These are phyloP conservation scores for Chamaea fasciata DNA, from an alignment of 2,113 vertebrate species.

Conservation along the genomic window DNA sequence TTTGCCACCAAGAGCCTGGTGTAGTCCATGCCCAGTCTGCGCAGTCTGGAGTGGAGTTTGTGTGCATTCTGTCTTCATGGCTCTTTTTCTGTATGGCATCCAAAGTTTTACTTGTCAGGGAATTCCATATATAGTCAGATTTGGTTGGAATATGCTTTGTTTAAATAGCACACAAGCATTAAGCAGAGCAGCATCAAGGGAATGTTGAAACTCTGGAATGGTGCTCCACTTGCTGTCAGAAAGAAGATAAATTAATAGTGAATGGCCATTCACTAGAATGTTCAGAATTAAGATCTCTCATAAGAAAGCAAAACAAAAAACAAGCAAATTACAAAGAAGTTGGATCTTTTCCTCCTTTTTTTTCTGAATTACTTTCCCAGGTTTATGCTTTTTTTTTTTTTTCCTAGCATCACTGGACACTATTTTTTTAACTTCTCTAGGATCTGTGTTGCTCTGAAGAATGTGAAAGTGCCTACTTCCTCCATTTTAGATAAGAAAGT, in stretches of 20 bases:
- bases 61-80: not conserved
- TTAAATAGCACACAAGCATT: slow-evolving; percentile 54
- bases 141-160: slow-evolving; percentile 46
- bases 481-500: not conserved
- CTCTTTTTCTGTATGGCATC: slow-evolving; percentile 13
- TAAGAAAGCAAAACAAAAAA: slow-evolving; percentile 9
- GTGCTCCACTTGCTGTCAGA: slow-evolving; percentile 10
- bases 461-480: not conserved
- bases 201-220: slow-evolving; percentile 9
- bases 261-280: slow-evolving; percentile 1
- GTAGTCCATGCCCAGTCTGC: slow-evolving; percentile 34
- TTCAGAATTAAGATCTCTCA: slow-evolving; percentile 18
- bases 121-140: slow-evolving; percentile 71
- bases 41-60: not conserved
- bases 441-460: not conserved
- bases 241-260: not conserved
- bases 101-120: slow-evolving; percentile 28
- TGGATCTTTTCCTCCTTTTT: not conserved
- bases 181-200: slow-evolving; percentile 15
- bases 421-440: not conserved
- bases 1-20: slow-evolving; percentile 90
- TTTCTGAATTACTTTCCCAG: not conserved
- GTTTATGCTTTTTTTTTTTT: not conserved
- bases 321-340: not conserved
- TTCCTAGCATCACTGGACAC: not conserved